Conservation (phyloP, 1,140 invertebrate species). For the Pogonus chalceus region DNA sequence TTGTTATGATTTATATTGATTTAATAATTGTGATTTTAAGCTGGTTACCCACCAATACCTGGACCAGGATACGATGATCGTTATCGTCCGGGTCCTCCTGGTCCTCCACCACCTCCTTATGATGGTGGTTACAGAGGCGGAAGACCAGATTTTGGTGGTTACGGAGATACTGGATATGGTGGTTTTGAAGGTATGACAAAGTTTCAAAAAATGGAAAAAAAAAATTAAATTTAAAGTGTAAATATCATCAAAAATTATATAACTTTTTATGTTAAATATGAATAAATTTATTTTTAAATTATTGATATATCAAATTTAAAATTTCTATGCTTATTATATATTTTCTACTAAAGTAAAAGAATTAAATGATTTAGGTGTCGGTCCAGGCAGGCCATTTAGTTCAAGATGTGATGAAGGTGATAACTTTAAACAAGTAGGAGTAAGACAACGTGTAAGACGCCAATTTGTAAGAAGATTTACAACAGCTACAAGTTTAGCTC, state of each 20-base stretch:
- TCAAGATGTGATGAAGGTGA: slow-evolving; percentile 56
- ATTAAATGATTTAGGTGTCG: no score
- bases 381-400: slow-evolving; percentile 27
- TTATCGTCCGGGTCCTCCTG: neutral
- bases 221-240: no score
- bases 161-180: neutral
- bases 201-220: no score
- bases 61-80: no score
- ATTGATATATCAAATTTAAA: no score
- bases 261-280: no score
- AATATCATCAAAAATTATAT: no score
- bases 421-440: slow-evolving; percentile 68
- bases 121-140: slow-evolving; percentile 8
- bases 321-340: no score
- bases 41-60: neutral
- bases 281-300: no score
- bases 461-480: slow-evolving; percentile 67
- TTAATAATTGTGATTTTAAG: no score
- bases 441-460: slow-evolving; percentile 61
- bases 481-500: slow-evolving; percentile 56
- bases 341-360: no score
- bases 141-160: neutral
- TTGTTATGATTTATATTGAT: no score
- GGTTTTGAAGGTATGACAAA: neutral
- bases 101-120: neutral